Percentiles rank a stretch among this genome's conserved stretches.
phyloP scores from a whole-genome alignment of 1,140 invertebrate species.

The Diachasmimorpha longicaudata region DNA sequence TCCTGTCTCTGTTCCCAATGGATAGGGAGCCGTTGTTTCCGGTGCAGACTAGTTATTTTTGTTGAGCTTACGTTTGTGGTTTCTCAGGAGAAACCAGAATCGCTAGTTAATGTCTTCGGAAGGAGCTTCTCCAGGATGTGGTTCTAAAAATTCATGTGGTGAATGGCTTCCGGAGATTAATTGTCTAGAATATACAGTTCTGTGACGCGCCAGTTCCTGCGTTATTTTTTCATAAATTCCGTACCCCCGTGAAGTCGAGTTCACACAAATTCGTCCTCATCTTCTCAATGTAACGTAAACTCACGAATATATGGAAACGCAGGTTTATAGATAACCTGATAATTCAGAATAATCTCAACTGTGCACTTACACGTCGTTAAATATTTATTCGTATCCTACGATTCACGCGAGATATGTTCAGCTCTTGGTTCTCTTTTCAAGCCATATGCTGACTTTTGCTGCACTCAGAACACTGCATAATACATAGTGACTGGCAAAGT shows the following conservation, averaged over 20 bases:
- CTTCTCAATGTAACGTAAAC: no score
- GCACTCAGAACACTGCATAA: neutral
- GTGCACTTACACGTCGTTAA: neutral
- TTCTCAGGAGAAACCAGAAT: slow-evolving; percentile 10
- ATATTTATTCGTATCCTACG: neutral
- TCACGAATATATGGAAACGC: neutral
- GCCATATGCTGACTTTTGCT: neutral
- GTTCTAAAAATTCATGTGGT: neutral
- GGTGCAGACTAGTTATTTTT: neutral
- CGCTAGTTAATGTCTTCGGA: neutral
- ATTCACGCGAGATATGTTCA: neutral
- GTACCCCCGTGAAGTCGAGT: no score
- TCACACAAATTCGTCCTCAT: no score
- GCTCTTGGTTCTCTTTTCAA: neutral
- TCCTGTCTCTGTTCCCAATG: neutral
- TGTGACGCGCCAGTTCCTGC: no score
- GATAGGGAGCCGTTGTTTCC: neutral
- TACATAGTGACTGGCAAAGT: neutral
- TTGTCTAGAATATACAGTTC: neutral
- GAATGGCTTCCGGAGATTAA: neutral
- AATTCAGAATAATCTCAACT: slow-evolving; percentile 7
- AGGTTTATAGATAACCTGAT: neutral
- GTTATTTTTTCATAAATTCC: no score
- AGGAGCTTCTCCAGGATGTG: neutral
- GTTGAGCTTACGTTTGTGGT: slow-evolving; percentile 9